These are phyloP conservation scores for Lagocephalus sceleratus DNA, from an alignment of 2,797 vertebrate genomes.

Conservation along the genomic window DNA sequence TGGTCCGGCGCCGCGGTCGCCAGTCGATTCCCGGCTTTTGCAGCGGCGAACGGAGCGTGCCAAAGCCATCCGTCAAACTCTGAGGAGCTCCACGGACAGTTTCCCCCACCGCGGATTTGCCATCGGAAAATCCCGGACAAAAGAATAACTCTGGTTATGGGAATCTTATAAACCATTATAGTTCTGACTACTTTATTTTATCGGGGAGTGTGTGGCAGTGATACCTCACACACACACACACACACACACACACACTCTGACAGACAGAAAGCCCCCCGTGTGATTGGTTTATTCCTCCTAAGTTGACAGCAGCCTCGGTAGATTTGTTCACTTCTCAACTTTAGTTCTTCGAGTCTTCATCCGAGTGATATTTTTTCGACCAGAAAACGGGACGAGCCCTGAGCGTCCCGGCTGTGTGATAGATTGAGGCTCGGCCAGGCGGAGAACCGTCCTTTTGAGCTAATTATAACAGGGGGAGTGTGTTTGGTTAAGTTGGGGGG, in stretches of 20 bases:
- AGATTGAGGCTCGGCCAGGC: slow-evolving; percentile 2
- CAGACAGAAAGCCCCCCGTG: slow-evolving; percentile 1
- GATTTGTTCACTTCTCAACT: slow-evolving; percentile 14
- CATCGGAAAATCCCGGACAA: too few relatives aligned
- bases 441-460: not conserved
- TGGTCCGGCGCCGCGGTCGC: too few relatives aligned
- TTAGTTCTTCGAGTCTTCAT: slow-evolving; percentile 13
- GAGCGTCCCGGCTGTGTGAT: not conserved
- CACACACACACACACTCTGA: not conserved
- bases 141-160: too few relatives aligned
- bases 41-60: too few relatives aligned
- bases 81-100: too few relatives aligned
- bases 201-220: too few relatives aligned
- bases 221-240: not conserved
- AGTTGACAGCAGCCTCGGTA: slow-evolving; percentile 27
- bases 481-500: not conserved
- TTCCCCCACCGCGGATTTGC: too few relatives aligned
- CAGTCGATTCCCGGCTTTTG: too few relatives aligned
- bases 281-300: slow-evolving; percentile 24
- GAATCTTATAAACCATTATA: too few relatives aligned
- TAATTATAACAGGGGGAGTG: not conserved
- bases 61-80: too few relatives aligned
- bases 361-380: slow-evolving; percentile 7
- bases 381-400: not conserved
- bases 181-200: too few relatives aligned